Evolutionary conservation across 2,113 vertebrate species (phyloP).

Genomic region (Crotalus helleri): DNA sequence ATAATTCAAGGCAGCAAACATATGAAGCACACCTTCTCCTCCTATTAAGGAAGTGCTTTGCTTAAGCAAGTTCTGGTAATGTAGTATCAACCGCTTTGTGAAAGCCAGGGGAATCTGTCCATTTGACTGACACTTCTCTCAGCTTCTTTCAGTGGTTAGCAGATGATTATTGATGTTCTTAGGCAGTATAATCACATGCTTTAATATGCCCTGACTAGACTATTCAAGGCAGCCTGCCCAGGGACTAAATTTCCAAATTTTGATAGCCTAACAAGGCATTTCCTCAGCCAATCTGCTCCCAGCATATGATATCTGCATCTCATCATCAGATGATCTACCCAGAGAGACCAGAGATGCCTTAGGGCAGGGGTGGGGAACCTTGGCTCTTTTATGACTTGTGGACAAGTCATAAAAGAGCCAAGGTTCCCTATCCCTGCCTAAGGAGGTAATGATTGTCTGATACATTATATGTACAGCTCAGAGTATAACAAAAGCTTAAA

Average conservation of each 20-base stretch:
- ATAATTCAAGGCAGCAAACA: background rate
- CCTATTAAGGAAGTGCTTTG: background rate
- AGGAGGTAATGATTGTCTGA: constrained; percentile 30
- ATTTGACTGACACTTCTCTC: constrained; percentile 12
- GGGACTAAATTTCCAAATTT: constrained; percentile 51
- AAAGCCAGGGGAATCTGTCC: constrained; percentile 18
- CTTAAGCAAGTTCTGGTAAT: background rate
- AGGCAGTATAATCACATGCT: constrained; percentile 40
- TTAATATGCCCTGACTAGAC: constrained; percentile 38
- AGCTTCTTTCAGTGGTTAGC: constrained; percentile 23
- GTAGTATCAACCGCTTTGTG: background rate
- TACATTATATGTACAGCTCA: background rate
- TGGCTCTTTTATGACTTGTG: no score
- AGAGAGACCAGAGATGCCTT: constrained; percentile 32
- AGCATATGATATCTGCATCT: constrained; percentile 62
- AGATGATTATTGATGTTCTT: constrained; percentile 23
- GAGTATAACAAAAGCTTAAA: background rate
- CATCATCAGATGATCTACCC: constrained; percentile 47
- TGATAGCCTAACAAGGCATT: constrained; percentile 55
- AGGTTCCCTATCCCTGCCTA: background rate
- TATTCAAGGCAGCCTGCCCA: constrained; percentile 42
- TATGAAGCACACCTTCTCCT: background rate
- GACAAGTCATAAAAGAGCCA: no score
- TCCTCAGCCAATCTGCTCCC: constrained; percentile 40
- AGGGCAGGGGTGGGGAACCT: background rate